These are phyloP conservation scores for Accipiter virgatus DNA, from an alignment of 2,113 vertebrate species.

Conservation along the genomic window DNA sequence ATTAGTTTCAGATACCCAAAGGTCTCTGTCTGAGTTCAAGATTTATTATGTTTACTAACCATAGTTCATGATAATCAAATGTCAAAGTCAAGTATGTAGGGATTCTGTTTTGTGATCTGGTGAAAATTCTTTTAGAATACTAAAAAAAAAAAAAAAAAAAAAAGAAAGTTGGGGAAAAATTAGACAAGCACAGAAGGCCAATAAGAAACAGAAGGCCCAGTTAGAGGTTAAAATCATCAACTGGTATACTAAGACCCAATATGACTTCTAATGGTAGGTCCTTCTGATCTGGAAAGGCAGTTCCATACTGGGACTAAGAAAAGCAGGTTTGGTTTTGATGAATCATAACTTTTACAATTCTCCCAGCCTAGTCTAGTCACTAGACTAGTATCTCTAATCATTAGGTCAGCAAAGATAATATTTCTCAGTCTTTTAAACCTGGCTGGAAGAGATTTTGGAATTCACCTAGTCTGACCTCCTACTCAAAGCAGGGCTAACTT, in stretches of 20 bases:
- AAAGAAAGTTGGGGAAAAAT: fast-evolving
- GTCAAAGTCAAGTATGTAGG: not conserved
- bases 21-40: not conserved
- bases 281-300: not conserved
- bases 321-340: not conserved
- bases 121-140: not conserved
- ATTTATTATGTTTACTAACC: not conserved
- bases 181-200: not conserved
- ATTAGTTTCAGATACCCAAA: not conserved
- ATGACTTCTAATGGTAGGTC: not conserved
- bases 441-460: not conserved
- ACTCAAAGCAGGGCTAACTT: not conserved
- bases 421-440: not conserved
- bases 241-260: not conserved
- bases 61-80: not conserved
- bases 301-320: not conserved
- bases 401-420: not conserved
- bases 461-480: not conserved
- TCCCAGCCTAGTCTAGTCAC: not conserved
- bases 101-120: not conserved
- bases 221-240: not conserved
- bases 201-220: not conserved
- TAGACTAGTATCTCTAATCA: not conserved
- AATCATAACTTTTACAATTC: not conserved
- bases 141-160: not conserved